Evolutionary conservation across 2,888 invertebrate genomes (phyloP), one percentile per base, ranked within the genome.

Genomic region (Exephanes ischioxanthus): DNA sequence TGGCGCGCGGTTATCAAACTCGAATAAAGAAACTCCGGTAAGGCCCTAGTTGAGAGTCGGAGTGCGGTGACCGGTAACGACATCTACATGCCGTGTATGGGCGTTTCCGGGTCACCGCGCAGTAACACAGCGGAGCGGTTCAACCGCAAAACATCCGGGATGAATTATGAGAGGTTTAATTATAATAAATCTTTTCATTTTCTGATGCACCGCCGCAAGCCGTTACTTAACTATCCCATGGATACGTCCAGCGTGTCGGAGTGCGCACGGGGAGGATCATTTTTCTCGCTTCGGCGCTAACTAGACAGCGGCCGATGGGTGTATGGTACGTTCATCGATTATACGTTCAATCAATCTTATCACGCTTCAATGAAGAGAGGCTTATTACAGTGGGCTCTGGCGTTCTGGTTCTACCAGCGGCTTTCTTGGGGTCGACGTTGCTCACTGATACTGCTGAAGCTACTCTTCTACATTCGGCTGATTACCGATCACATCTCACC

Each of bases 111-210:
- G 77, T 82, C 82, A 72, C 68, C 30, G 66, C 53, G 72, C 55
- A 48, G 26, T 53, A 55, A 16, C 66, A 11, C 51, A 45, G 4
- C 3, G 26, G n/a, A 7, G 19, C 70, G 19, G 33, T 53, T 63
- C 66, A 67, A 71, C 82, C 71, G 72, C 72, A 72, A 58, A 77
- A 71, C 63, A 58, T 58, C 77, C 45, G 48, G 53, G 58, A 72
- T 83, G 66, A 78, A 72, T 83, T 77, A 83, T 83, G 77, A 67
- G 72, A 77, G 82, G 48, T 67, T 67, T 45, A 78, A 77, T 77
- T 83, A 72, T 77, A 75, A 7, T 22, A 33, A 77, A 67, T 67
- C 22, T 37, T 61, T n/a, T 37, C 3, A 30, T 70, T 30, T 48
- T 72, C 33, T 16, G 48, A 77, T 58, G 5, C n/a, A 53, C 14